Evolutionary conservation across 2,113 vertebrate species (phyloP).

Genomic region (Oenanthe melanoleuca): DNA sequence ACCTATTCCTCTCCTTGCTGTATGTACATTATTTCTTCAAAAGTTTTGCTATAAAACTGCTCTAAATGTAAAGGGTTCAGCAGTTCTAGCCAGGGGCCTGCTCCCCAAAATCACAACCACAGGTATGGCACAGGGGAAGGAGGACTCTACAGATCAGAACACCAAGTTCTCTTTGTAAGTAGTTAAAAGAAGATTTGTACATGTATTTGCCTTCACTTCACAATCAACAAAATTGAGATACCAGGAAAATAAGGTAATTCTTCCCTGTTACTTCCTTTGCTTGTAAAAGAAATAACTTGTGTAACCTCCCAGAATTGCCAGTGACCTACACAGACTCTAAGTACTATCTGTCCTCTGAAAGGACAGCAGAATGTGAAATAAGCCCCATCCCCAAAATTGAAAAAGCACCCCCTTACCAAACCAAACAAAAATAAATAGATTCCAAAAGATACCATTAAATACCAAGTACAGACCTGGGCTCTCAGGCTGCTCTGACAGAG

Average conservation of each 20-base stretch:
- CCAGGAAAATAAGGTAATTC: background rate
- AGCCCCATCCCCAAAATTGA: background rate
- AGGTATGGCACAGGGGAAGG: conserved; percentile 10
- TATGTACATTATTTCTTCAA: conserved; percentile 32
- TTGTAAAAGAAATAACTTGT: background rate
- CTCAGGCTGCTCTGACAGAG: background rate
- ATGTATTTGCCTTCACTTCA: conserved; percentile 12
- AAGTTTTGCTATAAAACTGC: background rate
- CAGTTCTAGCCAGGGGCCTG: conserved; percentile 7
- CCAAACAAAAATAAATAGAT: background rate
- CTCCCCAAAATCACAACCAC: conserved; percentile 23
- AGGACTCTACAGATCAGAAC: conserved; percentile 40
- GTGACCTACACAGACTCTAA: background rate
- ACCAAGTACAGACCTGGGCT: background rate
- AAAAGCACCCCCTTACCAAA: background rate
- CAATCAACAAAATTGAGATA: background rate
- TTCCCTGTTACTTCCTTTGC: background rate
- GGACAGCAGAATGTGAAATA: background rate
- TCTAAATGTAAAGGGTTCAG: conserved; percentile 20
- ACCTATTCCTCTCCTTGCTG: background rate
- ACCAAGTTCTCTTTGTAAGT: background rate
- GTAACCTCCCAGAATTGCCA: background rate
- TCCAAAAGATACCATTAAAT: background rate
- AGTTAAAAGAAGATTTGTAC: conserved; percentile 42
- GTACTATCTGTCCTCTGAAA: background rate